Percentiles rank a stretch among this genome's conserved stretches.
Evolutionary conservation across 2,797 vertebrate genomes (phyloP).

Genomic region (Gadopsis marmoratus): DNA sequence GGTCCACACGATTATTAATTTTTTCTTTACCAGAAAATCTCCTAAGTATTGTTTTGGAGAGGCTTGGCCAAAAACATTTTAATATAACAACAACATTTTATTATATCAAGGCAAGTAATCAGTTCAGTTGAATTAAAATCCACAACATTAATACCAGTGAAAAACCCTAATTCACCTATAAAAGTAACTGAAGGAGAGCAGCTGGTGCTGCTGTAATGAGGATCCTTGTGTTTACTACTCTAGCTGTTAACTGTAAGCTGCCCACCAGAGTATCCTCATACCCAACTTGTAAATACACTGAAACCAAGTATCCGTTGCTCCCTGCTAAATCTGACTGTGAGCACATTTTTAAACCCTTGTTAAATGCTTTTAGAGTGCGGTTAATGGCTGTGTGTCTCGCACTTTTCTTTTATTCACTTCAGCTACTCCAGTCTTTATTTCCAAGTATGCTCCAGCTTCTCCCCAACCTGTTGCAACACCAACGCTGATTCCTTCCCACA

Average conservation of each 20-base stretch:
- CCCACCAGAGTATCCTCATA: slow-evolving; percentile 48
- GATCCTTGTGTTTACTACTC: slow-evolving; percentile 53
- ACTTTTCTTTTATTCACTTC: slow-evolving; percentile 24
- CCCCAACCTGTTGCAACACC: slow-evolving; percentile 47
- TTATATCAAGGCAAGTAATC: not conserved
- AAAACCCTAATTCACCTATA: slow-evolving; percentile 31
- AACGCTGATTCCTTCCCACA: slow-evolving; percentile 27
- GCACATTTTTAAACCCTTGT: slow-evolving; percentile 58
- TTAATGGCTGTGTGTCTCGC: slow-evolving; percentile 35
- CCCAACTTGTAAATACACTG: slow-evolving; percentile 58
- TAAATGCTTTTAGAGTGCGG: slow-evolving; percentile 56
- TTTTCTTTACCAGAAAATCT: not conserved
- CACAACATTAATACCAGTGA: not conserved
- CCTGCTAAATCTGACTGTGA: slow-evolving; percentile 50
- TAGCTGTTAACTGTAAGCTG: slow-evolving; percentile 61
- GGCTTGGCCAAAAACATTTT: not conserved
- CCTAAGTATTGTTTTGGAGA: not conserved
- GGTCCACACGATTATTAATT: not conserved
- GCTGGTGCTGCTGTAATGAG: slow-evolving; percentile 60
- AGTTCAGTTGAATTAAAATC: slow-evolving; percentile 12
- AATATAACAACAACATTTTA: slow-evolving; percentile 3
- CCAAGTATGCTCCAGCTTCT: not conserved
- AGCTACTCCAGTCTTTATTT: slow-evolving; percentile 9
- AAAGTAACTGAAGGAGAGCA: slow-evolving; percentile 35
- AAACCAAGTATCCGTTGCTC: slow-evolving; percentile 59